These are phyloP conservation scores for Buathra laborator DNA, from an alignment of 2,888 invertebrate species.

Conservation along the genomic window DNA sequence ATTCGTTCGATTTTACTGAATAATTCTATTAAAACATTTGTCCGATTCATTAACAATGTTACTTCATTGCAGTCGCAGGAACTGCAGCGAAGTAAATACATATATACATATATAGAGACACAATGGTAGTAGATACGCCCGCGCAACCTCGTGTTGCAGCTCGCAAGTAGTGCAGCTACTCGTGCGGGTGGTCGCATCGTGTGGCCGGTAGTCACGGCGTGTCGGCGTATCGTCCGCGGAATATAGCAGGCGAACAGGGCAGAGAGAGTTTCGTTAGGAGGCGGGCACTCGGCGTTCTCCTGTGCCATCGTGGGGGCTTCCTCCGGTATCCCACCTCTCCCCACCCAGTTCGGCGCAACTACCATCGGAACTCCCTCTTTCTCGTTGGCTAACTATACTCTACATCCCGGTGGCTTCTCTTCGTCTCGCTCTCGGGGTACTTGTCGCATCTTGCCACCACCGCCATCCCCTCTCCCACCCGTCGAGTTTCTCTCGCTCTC, in stretches of 20 bases:
- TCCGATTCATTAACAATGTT: no score
- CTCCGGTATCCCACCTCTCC: constrained; percentile 42
- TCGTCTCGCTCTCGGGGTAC: not conserved
- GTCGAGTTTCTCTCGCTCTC: constrained; percentile 5
- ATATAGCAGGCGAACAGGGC: constrained; percentile 64
- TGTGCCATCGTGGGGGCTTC: constrained; percentile 54
- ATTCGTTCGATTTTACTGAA: not conserved
- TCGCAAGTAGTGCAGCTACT: constrained; percentile 54
- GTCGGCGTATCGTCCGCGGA: constrained; percentile 47
- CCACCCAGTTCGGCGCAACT: constrained; percentile 2
- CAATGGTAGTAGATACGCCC: not conserved
- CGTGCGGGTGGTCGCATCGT: constrained; percentile 61
- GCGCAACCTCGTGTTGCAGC: constrained; percentile 13
- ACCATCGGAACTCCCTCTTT: constrained; percentile 12
- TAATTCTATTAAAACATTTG: no score
- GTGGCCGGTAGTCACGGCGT: constrained; percentile 49
- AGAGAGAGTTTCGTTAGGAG: constrained; percentile 55
- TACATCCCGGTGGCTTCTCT: not conserved
- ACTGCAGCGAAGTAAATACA: no score
- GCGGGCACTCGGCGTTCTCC: constrained; percentile 66
- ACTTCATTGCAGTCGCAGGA: no score
- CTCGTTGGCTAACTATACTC: not conserved
- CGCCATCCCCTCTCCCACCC: constrained; percentile 44
- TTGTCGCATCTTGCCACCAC: constrained; percentile 52
- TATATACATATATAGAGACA: not conserved